Evolutionary conservation across 2,797 vertebrate species (phyloP).

Genomic region (Molothrus aeneus): DNA sequence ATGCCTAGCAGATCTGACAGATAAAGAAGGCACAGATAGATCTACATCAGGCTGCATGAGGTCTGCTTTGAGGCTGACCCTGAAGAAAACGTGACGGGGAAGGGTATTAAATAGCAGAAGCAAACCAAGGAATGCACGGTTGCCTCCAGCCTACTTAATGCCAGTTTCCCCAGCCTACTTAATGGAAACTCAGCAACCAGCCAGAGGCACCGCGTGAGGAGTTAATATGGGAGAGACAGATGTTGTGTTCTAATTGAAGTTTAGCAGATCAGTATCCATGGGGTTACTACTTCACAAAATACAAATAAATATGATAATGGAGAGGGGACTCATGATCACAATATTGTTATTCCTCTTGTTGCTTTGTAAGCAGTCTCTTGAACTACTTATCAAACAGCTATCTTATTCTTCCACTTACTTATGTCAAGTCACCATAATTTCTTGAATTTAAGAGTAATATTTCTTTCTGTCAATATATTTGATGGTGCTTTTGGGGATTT

Average conservation of each 20-base stretch:
- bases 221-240: neutral
- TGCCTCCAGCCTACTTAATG: neutral
- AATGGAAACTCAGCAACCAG: neutral
- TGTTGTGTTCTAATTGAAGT: neutral
- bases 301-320: accelerated
- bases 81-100: neutral
- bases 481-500: neutral
- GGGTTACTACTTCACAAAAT: neutral
- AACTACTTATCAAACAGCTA: neutral
- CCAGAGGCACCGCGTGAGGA: neutral
- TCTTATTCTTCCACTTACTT: neutral
- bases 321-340: neutral
- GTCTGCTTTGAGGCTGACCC: neutral
- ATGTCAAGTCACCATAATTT: neutral
- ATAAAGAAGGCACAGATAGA: neutral
- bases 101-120: neutral
- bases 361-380: neutral
- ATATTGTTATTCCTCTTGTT: neutral
- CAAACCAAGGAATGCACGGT: neutral
- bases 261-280: neutral
- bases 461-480: neutral
- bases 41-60: neutral
- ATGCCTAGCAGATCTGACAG: neutral
- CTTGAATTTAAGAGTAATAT: neutral
- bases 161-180: neutral